Percentiles rank a stretch among this genome's conserved stretches.
phyloP scores from a whole-genome alignment of 2,888 invertebrate species.

The Meiosimyza platycephala region DNA sequence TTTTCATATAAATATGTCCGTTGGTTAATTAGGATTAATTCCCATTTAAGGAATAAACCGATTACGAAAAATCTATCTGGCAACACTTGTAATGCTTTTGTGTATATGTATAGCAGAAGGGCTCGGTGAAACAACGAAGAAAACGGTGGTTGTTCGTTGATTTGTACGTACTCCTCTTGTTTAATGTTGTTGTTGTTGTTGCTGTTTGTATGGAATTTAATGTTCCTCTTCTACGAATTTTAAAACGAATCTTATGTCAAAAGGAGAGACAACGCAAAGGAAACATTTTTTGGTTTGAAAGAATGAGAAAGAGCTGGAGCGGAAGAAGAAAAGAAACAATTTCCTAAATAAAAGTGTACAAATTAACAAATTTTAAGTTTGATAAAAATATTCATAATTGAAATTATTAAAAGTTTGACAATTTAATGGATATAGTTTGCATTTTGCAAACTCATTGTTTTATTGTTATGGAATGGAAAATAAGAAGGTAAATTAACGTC shows the following conservation, averaged over 20 bases:
- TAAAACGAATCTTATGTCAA: slow-evolving; percentile 28
- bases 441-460: slow-evolving; percentile 38
- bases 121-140: slow-evolving; percentile 22
- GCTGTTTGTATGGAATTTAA: slow-evolving; percentile 32
- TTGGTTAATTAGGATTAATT: too few relatives aligned
- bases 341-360: slow-evolving; percentile 7
- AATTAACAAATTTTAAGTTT: slow-evolving; percentile 28
- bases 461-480: slow-evolving; percentile 59
- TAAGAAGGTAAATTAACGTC: slow-evolving; percentile 44
- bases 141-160: slow-evolving; percentile 37
- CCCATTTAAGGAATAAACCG: too few relatives aligned
- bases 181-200: neutral
- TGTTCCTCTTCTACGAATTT: slow-evolving; percentile 33
- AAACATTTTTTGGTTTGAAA: slow-evolving; percentile 28
- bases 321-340: slow-evolving; percentile 11
- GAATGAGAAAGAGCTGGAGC: slow-evolving; percentile 13
- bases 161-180: slow-evolving; percentile 27
- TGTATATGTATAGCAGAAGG: neutral
- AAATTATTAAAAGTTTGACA: slow-evolving; percentile 7
- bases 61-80: too few relatives aligned
- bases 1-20: neutral
- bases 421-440: slow-evolving; percentile 38
- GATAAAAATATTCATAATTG: neutral
- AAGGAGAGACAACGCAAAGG: slow-evolving; percentile 20
- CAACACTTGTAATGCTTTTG: too few relatives aligned